These are phyloP conservation scores for Holacanthella duospinosa DNA, from an alignment of 2,888 invertebrate genomes.

Conservation along the genomic window DNA sequence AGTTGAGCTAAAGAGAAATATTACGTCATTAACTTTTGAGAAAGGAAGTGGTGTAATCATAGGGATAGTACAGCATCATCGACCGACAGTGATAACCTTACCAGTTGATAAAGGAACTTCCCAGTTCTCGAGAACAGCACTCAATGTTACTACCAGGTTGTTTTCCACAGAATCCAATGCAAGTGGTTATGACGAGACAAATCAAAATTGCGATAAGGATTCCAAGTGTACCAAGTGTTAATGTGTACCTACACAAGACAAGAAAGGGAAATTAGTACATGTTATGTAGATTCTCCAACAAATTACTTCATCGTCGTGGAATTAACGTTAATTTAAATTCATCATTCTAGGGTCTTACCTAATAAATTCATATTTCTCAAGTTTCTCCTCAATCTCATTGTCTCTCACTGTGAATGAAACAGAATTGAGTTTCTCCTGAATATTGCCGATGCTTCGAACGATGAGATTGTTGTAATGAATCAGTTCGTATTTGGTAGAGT, in stretches of 20 bases:
- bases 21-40: neutral
- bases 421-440: slow-evolving; percentile 2
- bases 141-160: slow-evolving; percentile 1
- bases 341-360: neutral
- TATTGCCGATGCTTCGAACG: neutral
- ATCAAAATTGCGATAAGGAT: neutral
- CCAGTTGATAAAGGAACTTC: slow-evolving; percentile 2
- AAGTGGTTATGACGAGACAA: neutral
- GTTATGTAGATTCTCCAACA: neutral
- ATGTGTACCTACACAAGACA: neutral
- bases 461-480: slow-evolving; percentile 1
- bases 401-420: neutral
- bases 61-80: too few species aligned
- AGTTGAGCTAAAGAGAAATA: neutral
- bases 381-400: neutral
- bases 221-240: neutral
- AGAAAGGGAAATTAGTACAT: neutral
- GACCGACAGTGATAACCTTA: too few species aligned
- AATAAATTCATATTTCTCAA: neutral
- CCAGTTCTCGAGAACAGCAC: slow-evolving; percentile 1
- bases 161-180: slow-evolving; percentile 1
- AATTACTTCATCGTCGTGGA: neutral
- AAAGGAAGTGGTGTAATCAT: neutral
- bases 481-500: slow-evolving; percentile 1
- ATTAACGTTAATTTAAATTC: neutral